phyloP scores from a whole-genome alignment of 2,113 vertebrate genomes.

The Heterochromis multidens region DNA sequence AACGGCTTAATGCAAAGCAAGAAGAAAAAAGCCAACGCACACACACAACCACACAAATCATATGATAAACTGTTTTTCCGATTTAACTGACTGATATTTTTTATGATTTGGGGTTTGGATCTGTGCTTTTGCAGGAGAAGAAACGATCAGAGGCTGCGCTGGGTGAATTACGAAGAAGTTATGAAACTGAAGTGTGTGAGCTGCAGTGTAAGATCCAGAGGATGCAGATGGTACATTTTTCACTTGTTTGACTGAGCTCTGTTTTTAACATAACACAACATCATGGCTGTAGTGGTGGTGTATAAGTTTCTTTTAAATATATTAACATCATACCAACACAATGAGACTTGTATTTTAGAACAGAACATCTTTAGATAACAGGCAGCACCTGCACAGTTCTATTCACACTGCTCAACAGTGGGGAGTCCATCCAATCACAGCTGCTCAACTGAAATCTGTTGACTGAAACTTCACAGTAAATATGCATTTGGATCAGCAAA shows the following conservation, averaged over 20 bases:
- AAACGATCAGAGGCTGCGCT: conserved; percentile 82
- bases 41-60: background rate
- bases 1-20: background rate
- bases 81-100: background rate
- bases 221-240: conserved; percentile 82
- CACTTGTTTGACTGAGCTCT: background rate
- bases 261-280: background rate
- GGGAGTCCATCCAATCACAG: background rate
- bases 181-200: conserved; percentile 89
- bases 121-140: conserved; percentile 77
- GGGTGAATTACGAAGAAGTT: conserved; percentile 80
- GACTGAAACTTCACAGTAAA: background rate
- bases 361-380: background rate
- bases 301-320: background rate
- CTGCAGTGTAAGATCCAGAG: conserved; percentile 90
- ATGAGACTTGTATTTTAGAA: background rate
- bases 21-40: background rate
- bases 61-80: background rate
- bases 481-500: background rate
- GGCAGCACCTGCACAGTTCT: background rate
- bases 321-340: background rate
- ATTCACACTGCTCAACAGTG: background rate
- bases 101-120: background rate
- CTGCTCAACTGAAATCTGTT: background rate
- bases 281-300: background rate